Conservation (phyloP, 2,888 invertebrate genomes). For the Eupeodes latifasciatus region DNA sequence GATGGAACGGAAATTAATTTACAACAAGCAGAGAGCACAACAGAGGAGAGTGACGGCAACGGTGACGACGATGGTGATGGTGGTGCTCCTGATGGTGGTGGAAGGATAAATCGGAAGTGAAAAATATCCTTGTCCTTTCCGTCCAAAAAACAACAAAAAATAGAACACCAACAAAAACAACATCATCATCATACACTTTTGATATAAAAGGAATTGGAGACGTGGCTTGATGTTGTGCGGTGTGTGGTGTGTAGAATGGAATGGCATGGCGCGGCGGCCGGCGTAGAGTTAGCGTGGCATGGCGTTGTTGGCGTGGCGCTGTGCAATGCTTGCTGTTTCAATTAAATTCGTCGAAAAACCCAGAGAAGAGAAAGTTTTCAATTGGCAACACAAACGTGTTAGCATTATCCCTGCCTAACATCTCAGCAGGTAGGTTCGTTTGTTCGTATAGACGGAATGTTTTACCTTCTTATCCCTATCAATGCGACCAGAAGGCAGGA, state of each 20-base stretch:
- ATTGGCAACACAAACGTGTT: slow-evolving; percentile 62
- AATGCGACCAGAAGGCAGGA: slow-evolving; percentile 35
- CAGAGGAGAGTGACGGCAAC: too few relatives aligned
- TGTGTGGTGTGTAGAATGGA: too few relatives aligned
- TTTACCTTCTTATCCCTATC: not conserved
- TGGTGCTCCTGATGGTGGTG: too few relatives aligned
- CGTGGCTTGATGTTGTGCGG: not conserved
- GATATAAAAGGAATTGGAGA: slow-evolving; percentile 20
- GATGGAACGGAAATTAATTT: slow-evolving; percentile 74
- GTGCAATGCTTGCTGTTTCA: slow-evolving; percentile 47
- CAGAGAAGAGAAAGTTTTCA: slow-evolving; percentile 71
- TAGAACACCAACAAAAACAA: not conserved
- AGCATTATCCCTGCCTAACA: slow-evolving; percentile 67
- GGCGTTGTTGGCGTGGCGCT: slow-evolving; percentile 8
- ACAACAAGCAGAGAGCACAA: slow-evolving; percentile 29
- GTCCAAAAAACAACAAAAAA: not conserved
- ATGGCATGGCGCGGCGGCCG: too few relatives aligned
- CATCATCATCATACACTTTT: not conserved
- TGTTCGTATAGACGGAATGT: not conserved
- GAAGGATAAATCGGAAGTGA: slow-evolving; percentile 38
- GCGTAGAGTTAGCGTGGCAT: not conserved
- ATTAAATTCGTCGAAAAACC: slow-evolving; percentile 64
- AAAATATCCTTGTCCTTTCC: slow-evolving; percentile 29
- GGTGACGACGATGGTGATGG: too few relatives aligned
- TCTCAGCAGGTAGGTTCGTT: slow-evolving; percentile 30